Evolutionary conservation across 2,113 vertebrate genomes (phyloP).

Genomic region (Onychostruthus taczanowskii): DNA sequence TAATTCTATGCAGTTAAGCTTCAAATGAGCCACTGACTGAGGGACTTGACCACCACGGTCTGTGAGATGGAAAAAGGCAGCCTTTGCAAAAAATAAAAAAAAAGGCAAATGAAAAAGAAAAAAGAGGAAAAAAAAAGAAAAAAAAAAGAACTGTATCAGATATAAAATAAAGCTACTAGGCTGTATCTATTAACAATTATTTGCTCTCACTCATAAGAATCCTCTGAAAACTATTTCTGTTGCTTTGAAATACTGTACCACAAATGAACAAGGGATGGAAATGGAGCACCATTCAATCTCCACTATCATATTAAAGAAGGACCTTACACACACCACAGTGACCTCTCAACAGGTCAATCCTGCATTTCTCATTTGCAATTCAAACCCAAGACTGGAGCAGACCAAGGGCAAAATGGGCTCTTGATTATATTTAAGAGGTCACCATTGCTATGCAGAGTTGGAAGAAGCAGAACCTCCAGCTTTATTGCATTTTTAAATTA

Average conservation of each 20-base stretch:
- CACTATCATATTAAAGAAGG: conserved; percentile 75
- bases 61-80: conserved; percentile 53
- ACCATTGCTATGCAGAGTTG: conserved; percentile 76
- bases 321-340: conserved; percentile 70
- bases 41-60: conserved; percentile 57
- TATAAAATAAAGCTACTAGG: conserved; percentile 65
- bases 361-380: conserved; percentile 80
- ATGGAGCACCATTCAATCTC: conserved; percentile 73
- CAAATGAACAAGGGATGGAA: conserved; percentile 75
- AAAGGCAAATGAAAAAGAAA: neutral
- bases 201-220: conserved; percentile 70
- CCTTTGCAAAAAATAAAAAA: neutral
- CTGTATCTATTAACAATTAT: conserved; percentile 71
- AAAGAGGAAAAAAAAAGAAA: too few relatives aligned
- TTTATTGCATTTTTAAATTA: conserved; percentile 75
- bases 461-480: conserved; percentile 71
- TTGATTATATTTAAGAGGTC: conserved; percentile 80
- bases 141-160: conserved; percentile 3
- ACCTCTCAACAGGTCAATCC: conserved; percentile 76
- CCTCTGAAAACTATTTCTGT: conserved; percentile 72
- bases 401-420: conserved; percentile 76
- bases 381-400: conserved; percentile 75
- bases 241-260: conserved; percentile 76
- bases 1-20: conserved; percentile 68
- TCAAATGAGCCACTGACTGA: conserved; percentile 59